phyloP scores from a whole-genome alignment of 1,140 invertebrate species.

The Polypedilum vanderplanki region DNA sequence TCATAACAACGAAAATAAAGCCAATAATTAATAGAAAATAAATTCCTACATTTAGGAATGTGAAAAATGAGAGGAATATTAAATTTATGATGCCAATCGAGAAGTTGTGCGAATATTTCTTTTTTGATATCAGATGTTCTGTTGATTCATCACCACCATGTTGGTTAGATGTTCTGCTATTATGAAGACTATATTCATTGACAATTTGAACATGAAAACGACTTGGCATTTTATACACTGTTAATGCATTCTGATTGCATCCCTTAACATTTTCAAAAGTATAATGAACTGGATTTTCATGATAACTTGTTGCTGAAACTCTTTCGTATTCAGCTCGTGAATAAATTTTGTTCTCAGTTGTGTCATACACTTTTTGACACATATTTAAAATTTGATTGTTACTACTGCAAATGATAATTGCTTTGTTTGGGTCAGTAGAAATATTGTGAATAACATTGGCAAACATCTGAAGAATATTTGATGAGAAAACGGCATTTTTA shows the following conservation, averaged over 20 bases:
- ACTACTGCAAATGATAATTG: constrained; percentile 1
- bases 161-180: neutral
- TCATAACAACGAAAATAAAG: neutral
- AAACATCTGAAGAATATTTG: constrained; percentile 25
- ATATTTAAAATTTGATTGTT: constrained; percentile 21
- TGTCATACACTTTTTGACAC: neutral
- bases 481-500: constrained; percentile 31
- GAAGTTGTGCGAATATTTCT: neutral
- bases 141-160: neutral
- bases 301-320: neutral
- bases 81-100: constrained; percentile 21
- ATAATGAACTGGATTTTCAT: constrained; percentile 22
- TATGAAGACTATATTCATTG: neutral
- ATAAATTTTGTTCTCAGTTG: constrained; percentile 9
- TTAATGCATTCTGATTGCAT: neutral
- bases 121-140: constrained; percentile 4
- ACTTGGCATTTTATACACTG: constrained; percentile 1
- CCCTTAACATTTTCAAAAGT: constrained; percentile 23
- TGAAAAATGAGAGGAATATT: neutral
- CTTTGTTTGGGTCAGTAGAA: neutral
- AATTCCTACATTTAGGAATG: neutral
- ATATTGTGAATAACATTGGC: neutral
- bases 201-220: constrained; percentile 20
- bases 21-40: neutral
- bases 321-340: constrained; percentile 1